These are phyloP conservation scores for Caenorhabditis doughertyi DNA, from an alignment of 2,888 invertebrate species.

Conservation along the genomic window DNA sequence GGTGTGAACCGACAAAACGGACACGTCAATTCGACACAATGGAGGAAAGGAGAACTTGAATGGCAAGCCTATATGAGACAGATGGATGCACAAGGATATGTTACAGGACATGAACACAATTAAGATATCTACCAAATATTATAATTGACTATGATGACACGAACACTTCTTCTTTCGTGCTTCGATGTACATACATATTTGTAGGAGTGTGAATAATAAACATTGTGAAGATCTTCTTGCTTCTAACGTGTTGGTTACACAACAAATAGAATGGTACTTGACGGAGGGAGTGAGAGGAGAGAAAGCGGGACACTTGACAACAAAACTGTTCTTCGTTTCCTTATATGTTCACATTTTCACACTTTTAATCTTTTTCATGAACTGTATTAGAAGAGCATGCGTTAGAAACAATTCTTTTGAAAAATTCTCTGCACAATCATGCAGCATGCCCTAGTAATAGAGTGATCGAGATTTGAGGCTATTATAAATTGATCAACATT, in stretches of 20 bases:
- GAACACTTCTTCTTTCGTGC: slow-evolving; percentile 25
- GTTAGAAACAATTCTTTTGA: neutral
- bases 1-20: slow-evolving; percentile 71
- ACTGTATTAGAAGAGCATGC: neutral
- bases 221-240: slow-evolving; percentile 35
- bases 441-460: no score
- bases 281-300: slow-evolving; percentile 4
- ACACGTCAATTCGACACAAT: slow-evolving; percentile 70
- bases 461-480: no score
- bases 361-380: neutral
- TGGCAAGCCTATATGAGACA: slow-evolving; percentile 85
- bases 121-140: slow-evolving; percentile 1
- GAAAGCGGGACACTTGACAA: slow-evolving; percentile 43
- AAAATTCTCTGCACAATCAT: no score
- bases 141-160: slow-evolving; percentile 26
- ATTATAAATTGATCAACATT: no score
- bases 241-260: slow-evolving; percentile 55
- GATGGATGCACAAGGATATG: slow-evolving; percentile 82
- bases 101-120: slow-evolving; percentile 46
- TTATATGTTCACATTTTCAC: slow-evolving; percentile 15
- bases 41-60: slow-evolving; percentile 84
- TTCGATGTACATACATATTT: slow-evolving; percentile 2
- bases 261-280: slow-evolving; percentile 56
- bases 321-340: slow-evolving; percentile 6
- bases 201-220: slow-evolving; percentile 47